Evolutionary conservation across 1,140 invertebrate species (phyloP).

Genomic region (Macrostomum lignano): DNA sequence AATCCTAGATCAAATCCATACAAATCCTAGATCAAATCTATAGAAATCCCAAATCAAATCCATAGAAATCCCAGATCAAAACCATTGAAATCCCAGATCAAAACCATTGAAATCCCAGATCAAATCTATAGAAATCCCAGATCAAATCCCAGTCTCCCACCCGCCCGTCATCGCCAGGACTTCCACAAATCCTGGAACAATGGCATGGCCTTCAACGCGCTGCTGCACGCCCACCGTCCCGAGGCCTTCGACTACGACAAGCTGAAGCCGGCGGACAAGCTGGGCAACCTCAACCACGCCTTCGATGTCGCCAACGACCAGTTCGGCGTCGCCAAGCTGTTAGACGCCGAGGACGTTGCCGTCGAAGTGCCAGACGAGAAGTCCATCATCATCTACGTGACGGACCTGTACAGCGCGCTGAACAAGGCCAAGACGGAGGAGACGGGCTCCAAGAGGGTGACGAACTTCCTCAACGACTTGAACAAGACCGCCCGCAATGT

Average conservation of each 20-base stretch:
- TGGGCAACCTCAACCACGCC: constrained; percentile 84
- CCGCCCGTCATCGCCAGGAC: too few species aligned
- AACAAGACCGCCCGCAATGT: constrained; percentile 35
- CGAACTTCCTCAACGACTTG: too few species aligned
- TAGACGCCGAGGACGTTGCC: constrained; percentile 92
- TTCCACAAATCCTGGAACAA: constrained; percentile 80
- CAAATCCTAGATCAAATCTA: too few species aligned
- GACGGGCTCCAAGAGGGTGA: constrained; percentile 61
- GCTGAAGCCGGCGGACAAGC: constrained; percentile 44
- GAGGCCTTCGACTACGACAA: constrained; percentile 36
- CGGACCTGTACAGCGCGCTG: constrained; percentile 99
- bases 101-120: too few species aligned
- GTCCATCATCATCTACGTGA: constrained; percentile 97
- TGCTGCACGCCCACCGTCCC: constrained; percentile 76
- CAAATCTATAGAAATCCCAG: too few species aligned
- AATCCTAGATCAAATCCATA: too few species aligned
- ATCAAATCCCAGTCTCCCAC: too few species aligned
- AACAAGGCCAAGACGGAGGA: constrained; percentile 98
- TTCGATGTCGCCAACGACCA: constrained; percentile 93
- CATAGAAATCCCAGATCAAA: too few species aligned
- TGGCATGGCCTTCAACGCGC: constrained; percentile 90
- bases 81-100: too few species aligned
- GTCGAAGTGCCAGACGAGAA: constrained; percentile 97
- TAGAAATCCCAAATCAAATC: too few species aligned
- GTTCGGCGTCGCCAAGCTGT: constrained; percentile 70